Evolutionary conservation across 2,888 invertebrate genomes (phyloP).

Genomic region (Steinernema scapterisci): DNA sequence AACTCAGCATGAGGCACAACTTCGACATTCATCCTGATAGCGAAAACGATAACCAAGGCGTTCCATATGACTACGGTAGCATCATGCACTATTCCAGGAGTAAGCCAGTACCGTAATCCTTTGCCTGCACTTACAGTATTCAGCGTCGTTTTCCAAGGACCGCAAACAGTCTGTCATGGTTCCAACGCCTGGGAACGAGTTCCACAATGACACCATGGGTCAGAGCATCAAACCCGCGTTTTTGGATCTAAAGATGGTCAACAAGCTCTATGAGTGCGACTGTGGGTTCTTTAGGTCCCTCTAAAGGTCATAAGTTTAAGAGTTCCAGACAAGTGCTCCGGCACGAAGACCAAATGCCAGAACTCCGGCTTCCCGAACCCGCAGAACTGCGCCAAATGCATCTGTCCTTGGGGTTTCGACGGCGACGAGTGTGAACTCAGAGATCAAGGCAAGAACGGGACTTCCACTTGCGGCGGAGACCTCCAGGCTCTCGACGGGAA

Average conservation of each 20-base stretch:
- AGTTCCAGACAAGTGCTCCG: conserved; percentile 38
- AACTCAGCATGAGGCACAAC: conserved; percentile 49
- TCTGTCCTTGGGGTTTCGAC: conserved; percentile 61
- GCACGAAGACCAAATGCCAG: conserved; percentile 37
- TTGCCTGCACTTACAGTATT: background rate
- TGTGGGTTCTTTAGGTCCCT: conserved; percentile 36
- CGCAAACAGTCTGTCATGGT: conserved; percentile 38
- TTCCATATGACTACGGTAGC: conserved; percentile 62
- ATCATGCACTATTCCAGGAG: conserved; percentile 35
- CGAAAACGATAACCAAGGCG: conserved; percentile 59
- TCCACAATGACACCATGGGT: conserved; percentile 48
- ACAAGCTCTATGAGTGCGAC: conserved; percentile 60
- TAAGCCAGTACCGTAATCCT: conserved; percentile 31
- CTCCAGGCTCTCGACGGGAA: conserved; percentile 36
- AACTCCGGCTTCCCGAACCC: conserved; percentile 61
- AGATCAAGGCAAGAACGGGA: background rate
- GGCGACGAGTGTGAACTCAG: conserved; percentile 41
- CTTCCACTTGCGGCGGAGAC: background rate
- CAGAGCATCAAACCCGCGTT: conserved; percentile 44
- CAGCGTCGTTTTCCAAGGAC: background rate
- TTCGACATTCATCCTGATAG: conserved; percentile 55
- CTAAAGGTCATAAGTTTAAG: background rate
- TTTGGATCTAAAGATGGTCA: conserved; percentile 61
- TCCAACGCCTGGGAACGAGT: conserved; percentile 35
- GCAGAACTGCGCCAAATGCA: conserved; percentile 51